These are phyloP conservation scores for Trachelus stipa DNA, from an alignment of 2,888 invertebrate species.

Conservation along the genomic window DNA sequence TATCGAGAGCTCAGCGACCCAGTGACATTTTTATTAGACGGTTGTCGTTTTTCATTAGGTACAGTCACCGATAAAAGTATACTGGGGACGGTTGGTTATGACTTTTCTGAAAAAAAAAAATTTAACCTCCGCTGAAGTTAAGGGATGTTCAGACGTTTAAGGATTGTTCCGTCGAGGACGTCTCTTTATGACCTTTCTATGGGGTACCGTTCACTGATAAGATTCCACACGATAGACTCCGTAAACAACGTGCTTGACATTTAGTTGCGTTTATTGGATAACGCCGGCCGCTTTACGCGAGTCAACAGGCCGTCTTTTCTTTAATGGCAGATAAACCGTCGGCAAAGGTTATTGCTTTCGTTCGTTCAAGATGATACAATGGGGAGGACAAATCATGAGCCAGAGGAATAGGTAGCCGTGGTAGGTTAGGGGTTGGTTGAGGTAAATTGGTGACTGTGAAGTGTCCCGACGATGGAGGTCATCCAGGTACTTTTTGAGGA, in stretches of 20 bases:
- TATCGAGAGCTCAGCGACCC: no score
- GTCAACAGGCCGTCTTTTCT: slow-evolving; percentile 51
- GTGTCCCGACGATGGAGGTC: no score
- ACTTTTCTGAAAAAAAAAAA: no score
- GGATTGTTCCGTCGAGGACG: no score
- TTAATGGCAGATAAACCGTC: slow-evolving; percentile 52
- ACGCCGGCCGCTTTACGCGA: slow-evolving; percentile 26
- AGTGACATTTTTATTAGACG: no score
- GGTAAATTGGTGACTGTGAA: not conserved
- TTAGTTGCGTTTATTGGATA: slow-evolving; percentile 34
- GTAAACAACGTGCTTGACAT: slow-evolving; percentile 23
- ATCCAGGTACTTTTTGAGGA: no score
- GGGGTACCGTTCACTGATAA: not conserved
- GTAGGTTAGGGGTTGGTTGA: not conserved
- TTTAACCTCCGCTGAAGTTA: no score
- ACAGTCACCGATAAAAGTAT: no score
- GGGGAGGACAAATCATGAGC: not conserved
- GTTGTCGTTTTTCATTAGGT: no score
- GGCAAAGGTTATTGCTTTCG: slow-evolving; percentile 15
- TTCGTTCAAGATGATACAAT: not conserved
- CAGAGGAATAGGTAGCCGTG: not conserved
- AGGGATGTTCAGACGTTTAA: no score
- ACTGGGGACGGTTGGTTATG: no score
- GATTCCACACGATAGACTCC: slow-evolving; percentile 4
- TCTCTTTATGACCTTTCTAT: not conserved